Evolutionary conservation across 2,797 vertebrate genomes (phyloP).

Genomic region (Cheracebus regulus): DNA sequence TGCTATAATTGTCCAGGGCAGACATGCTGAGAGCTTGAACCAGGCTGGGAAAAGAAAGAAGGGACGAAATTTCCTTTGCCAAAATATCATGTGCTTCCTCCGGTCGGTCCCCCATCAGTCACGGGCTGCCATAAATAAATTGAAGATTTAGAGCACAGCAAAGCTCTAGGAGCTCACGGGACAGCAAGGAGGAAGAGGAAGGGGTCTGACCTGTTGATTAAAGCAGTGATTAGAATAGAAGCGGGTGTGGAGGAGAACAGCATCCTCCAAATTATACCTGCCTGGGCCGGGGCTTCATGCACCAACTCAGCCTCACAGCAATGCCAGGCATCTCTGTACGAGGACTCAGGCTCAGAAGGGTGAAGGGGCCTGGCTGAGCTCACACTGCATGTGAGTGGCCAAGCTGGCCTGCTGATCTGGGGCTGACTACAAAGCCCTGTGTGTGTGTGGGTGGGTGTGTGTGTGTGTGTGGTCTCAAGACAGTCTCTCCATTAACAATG

Average conservation of each 20-base stretch:
- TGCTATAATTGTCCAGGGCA: neutral
- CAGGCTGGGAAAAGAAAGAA: neutral
- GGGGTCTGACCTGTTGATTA: neutral
- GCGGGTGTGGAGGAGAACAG: neutral
- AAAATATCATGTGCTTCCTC: neutral
- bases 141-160: neutral
- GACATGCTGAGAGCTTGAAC: neutral
- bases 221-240: neutral
- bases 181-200: neutral
- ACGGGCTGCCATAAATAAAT: neutral
- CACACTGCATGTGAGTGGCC: neutral
- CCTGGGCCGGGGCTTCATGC: no score
- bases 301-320: neutral
- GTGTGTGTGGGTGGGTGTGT: no score
- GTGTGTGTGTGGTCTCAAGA: neutral
- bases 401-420: neutral
- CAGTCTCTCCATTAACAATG: neutral
- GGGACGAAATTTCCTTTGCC: neutral
- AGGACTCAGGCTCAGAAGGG: neutral
- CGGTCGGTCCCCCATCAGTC: neutral
- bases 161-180: neutral
- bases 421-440: neutral
- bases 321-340: rapidly evolving
- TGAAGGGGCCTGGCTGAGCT: neutral
- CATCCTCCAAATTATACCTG: neutral